phyloP scores from a whole-genome alignment of 2,797 vertebrate genomes.

The Apodemus agrarius region DNA sequence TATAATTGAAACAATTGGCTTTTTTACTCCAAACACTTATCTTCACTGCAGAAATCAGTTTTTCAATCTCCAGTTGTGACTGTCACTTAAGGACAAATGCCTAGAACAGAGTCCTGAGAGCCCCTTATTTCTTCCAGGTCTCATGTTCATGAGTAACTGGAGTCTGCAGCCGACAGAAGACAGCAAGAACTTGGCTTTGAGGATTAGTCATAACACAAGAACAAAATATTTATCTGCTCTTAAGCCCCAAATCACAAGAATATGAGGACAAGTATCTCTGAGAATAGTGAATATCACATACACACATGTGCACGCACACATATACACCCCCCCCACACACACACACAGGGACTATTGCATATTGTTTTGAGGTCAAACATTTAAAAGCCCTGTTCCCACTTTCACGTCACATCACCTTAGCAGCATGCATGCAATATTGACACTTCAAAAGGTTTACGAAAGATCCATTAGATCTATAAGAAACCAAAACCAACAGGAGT shows the following conservation, averaged over 20 bases:
- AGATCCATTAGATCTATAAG: constrained; percentile 30
- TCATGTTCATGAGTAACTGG: not conserved
- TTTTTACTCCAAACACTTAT: constrained; percentile 44
- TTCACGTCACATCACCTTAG: constrained; percentile 12
- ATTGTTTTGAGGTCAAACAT: constrained; percentile 74
- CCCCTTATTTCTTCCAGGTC: not conserved
- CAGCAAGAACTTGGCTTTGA: constrained; percentile 21
- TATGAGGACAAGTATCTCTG: constrained; percentile 21
- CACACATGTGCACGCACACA: not conserved
- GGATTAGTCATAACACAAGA: not conserved
- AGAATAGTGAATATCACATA: constrained; percentile 53
- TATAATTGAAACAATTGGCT: constrained; percentile 4
- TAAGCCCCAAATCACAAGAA: constrained; percentile 30
- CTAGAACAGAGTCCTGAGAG: not conserved
- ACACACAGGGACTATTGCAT: constrained; percentile 65
- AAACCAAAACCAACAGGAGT: not conserved
- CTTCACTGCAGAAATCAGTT: constrained; percentile 40
- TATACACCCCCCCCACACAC: not conserved
- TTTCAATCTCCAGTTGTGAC: not conserved
- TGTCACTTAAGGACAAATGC: not conserved
- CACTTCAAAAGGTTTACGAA: constrained; percentile 23
- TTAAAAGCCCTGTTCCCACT: constrained; percentile 69
- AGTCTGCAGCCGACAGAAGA: not conserved
- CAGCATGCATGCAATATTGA: constrained; percentile 16
- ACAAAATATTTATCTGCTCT: not conserved